Evolutionary conservation across 23 tunicate genomes (phyloP).

Genomic region (Trididemnum miniatum): DNA sequence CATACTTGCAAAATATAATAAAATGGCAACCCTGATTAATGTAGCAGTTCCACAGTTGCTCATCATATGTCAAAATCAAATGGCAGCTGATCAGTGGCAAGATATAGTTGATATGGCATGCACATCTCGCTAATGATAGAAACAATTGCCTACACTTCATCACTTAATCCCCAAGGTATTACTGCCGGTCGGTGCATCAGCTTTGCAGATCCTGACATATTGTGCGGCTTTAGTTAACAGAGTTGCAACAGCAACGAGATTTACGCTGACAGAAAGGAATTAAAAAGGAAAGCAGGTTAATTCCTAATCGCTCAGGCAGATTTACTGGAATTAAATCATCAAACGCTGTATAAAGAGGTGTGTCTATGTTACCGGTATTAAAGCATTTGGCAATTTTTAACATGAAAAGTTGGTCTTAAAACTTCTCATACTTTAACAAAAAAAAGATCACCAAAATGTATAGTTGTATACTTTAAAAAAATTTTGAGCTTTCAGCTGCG

Average conservation of each 20-base stretch:
- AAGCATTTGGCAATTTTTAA: too few species aligned
- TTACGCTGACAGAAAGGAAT: conserved; percentile 4
- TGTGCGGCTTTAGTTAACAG: too few species aligned
- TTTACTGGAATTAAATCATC: neutral
- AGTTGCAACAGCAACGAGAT: neutral
- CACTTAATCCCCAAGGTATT: neutral
- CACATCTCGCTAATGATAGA: neutral
- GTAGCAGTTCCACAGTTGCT: conserved; percentile 10
- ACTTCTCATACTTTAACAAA: too few species aligned
- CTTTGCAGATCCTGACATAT: too few species aligned
- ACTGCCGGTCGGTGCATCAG: too few species aligned
- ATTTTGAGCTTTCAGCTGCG: too few species aligned
- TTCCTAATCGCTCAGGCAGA: neutral
- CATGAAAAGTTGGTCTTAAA: too few species aligned
- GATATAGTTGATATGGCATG: neutral
- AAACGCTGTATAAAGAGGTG: neutral
- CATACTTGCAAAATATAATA: too few species aligned
- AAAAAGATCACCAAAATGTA: too few species aligned
- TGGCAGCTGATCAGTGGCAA: conserved; percentile 8
- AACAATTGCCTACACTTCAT: neutral
- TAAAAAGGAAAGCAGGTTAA: neutral
- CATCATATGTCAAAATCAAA: conserved; percentile 9
- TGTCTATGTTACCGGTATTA: too few species aligned
- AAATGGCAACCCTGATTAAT: neutral
- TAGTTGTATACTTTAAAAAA: too few species aligned